Base-by-base conservation (phyloP, 1,140 invertebrate genomes). In the Adoxophyes honmai region DNA sequence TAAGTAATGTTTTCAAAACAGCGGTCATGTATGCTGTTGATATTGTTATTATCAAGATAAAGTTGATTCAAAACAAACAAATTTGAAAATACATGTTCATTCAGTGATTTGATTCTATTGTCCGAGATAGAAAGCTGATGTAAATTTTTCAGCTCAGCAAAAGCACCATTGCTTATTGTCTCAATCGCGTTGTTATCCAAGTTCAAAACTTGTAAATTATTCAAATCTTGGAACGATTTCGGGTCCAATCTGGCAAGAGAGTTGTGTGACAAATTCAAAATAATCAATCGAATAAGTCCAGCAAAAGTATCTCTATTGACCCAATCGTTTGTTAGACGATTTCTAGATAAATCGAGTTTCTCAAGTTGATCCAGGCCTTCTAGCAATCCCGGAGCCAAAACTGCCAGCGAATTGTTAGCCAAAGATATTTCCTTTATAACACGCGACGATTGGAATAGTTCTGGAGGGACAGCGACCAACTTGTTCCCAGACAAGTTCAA, bases 271-370 rank as follows among this genome's bases (percentile, higher is more conserved):
- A 97, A 86, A 78, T 96, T 95, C 34, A 97, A 89, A 18, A 94
- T 91, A n/a, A 95, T 91, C 4, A 97, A 86, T 36, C 93, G 90
- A 6, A 93, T 91, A n/a, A 96, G 88, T 5, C 93, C 93, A 5
- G 93, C 91, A 81, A 96, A 96, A 16, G 95, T 95, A 67, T 96
- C 94, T 44, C 93, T 88, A 63, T 95, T 95, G 9, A 95, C 94
- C 94, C 93, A 97, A 56, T 91, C 92, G 73, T 92, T 94, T 21
- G 93, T 94, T 13, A 98, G 86, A 59, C 93, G 91, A 81, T 97
- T 97, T 59, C 89, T 86, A 13, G 94, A 94, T 52, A 97, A 88
- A 89, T 97, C 95, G 33, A 98, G 87, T 42, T 93, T 90, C 71
- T 94, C 91, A 18, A 98, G 88, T 70, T 95, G 92, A 70, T 94